Base-by-base conservation (phyloP, 2,113 vertebrate species). In the Ictidomys tridecemlineatus region DNA sequence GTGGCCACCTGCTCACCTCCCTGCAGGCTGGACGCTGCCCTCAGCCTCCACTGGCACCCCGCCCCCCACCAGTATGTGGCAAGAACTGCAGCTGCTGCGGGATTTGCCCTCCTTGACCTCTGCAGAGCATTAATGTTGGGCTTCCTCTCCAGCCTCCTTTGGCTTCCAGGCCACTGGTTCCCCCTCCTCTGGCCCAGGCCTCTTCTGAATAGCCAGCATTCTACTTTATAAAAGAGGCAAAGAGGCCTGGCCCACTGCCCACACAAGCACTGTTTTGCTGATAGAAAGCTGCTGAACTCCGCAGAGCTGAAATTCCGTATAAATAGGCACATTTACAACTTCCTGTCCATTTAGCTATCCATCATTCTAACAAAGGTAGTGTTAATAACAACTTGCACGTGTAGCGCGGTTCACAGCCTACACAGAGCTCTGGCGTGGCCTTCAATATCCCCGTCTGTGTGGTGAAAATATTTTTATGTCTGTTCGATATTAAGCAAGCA, bases 271-370 rank as follows among this genome's bases (percentile, higher is more conserved):
- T 3, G 37, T 51, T 85, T 48, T 79, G 93, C 89, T 91, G 91
- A 95, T 93, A 91, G 95, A 93, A 84, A 95, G 95, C 91, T 96
- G 87, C 53, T 95, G 95, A 93, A 95, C 91, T 93, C 93, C 78
- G 53, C 63, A 39, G 69, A 89, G 93, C 93, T 95, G 85, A 94
- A 76, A 79, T 92, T 85, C 92, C 76, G 13, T 89, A 45, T 92
- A 96, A 96, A 96, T 61, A 90, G 96, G 92, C 96, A 76, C 90
- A 94, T 97, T 96, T 96, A 95, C 89, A 95, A 94, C 95, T 95
- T 98, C 96, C 97, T 92, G 93, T 95, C 95, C 89, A 85, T 96
- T 97, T 94, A 92, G 80, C 95, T 48, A 65, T 91, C 93, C 48
- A 17, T 97, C 96, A 95, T 73, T 76, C 51, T 24, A 83, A 95